These are phyloP conservation scores for Temnothorax unifasciatus DNA, from an alignment of 2,888 invertebrate species.

Conservation along the genomic window DNA sequence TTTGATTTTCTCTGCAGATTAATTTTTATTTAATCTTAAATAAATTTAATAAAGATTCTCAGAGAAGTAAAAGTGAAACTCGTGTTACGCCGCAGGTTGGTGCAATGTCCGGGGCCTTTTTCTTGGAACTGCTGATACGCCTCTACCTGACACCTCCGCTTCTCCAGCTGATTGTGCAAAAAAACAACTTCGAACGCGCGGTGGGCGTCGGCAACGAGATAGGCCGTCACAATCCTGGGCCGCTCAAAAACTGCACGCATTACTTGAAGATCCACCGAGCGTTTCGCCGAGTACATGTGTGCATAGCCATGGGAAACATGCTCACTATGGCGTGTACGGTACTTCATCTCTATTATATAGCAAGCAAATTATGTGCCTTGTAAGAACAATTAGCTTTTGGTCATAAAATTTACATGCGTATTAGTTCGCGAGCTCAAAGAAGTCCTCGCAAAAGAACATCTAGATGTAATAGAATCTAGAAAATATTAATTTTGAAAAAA, in stretches of 20 bases:
- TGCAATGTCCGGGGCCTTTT: conserved; percentile 90
- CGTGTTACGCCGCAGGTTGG: conserved; percentile 88
- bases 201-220: conserved; percentile 93
- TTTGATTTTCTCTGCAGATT: not conserved
- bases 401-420: not conserved
- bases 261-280: conserved; percentile 92
- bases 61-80: conserved; percentile 41
- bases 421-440: not conserved
- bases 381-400: conserved; percentile 62
- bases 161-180: conserved; percentile 91
- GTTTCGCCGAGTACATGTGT: conserved; percentile 93
- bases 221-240: conserved; percentile 91
- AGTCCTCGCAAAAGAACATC: not conserved
- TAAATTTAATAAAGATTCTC: not conserved
- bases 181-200: conserved; percentile 91
- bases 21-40: not conserved
- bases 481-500: conserved; percentile 1
- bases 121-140: conserved; percentile 92
- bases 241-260: conserved; percentile 92
- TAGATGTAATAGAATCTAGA: not conserved
- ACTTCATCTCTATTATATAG: conserved; percentile 90
- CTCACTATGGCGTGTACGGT: conserved; percentile 90
- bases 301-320: conserved; percentile 94
- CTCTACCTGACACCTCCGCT: conserved; percentile 92
- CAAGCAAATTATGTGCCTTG: conserved; percentile 86